These are phyloP conservation scores for Neoascia interrupta DNA, from an alignment of 2,888 invertebrate genomes.

Conservation along the genomic window DNA sequence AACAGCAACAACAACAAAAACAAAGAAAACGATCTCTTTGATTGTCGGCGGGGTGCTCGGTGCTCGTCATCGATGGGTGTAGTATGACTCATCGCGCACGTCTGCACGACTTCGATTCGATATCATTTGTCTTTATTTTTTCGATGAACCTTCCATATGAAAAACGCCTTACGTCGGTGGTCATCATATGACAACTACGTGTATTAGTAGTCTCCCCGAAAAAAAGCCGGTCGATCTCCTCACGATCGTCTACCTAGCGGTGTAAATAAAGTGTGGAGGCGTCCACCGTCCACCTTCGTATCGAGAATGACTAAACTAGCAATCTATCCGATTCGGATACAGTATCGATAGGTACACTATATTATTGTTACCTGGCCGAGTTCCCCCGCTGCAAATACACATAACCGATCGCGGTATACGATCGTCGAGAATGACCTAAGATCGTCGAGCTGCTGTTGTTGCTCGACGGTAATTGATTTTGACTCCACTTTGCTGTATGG, in stretches of 20 bases:
- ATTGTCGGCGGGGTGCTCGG: conserved; percentile 25
- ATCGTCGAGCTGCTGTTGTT: conserved; percentile 12
- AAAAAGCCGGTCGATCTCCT: conserved; percentile 38
- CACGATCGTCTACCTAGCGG: too few relatives aligned
- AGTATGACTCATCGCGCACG: conserved; percentile 57
- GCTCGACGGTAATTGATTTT: conserved; percentile 47
- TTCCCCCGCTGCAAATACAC: conserved; percentile 23
- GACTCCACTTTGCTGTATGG: conserved; percentile 41
- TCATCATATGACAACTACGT: too few relatives aligned
- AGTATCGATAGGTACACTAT: conserved; percentile 53
- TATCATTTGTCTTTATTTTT: too few relatives aligned
- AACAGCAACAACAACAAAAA: conserved; percentile 15
- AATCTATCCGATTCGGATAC: conserved; percentile 53
- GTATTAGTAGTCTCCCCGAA: too few relatives aligned
- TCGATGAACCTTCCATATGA: conserved; percentile 31
- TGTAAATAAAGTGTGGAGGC: too few relatives aligned
- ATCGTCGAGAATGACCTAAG: too few relatives aligned
- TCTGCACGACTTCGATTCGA: conserved; percentile 52
- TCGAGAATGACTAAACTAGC: conserved; percentile 52
- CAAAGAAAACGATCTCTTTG: conserved; percentile 3
- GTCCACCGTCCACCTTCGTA: conserved; percentile 47
- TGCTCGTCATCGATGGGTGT: conserved; percentile 39
- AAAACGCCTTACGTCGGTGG: conserved; percentile 15
- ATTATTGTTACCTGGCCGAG: conserved; percentile 39
- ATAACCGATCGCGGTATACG: conserved; percentile 13